Evolutionary conservation across 2,113 vertebrate species (phyloP), one percentile per base, ranked within the genome.

Genomic region (Neopipo cinnamomea): DNA sequence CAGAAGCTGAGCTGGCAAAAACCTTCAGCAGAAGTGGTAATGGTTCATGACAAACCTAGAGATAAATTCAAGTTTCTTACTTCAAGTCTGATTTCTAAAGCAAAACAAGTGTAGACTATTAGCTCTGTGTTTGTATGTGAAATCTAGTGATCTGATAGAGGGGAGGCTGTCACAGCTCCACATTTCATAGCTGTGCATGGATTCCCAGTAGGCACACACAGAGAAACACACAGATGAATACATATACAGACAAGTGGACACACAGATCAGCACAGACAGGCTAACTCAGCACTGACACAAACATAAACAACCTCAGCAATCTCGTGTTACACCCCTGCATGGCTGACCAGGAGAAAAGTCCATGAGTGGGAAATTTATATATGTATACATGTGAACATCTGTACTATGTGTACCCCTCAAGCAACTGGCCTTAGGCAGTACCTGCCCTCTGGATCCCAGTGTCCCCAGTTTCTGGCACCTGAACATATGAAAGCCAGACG

Each of bases 401-500:
- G 25, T 39, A 50, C 19, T 37, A 5, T 4, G 3, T 31, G 9
- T 58, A 44, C 28, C n/a, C 12, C 41, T 73, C 53, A 55, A 77
- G 50, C 41, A 84, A 46, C 46, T 74, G 42, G 6, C 8, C 10
- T 91, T 30, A 46, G 7, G 16, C n/a, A 79, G 28, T 21, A 70
- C 9, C 50, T 80, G 18, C 1, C 1, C 8, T 24, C 16, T 52
- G 41, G 8, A 52, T 70, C 41, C 20, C 75, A 79, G 8, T 21
- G 5, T 84, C 13, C 7, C 11, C 15, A 3, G 16, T 44, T 73
- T 12, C 50, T 78, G 33, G 6, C 18, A 49, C 6, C 15, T 8
- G 14, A 49, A 47, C 25, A 9, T 12, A 44, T 0, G 8, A 39
- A 24, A 2, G 42, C 13, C 0, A 0, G 61, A 55, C 30, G 9